Base-by-base conservation (phyloP, 2,113 vertebrate species). In the Xyrauchen texanus region DNA sequence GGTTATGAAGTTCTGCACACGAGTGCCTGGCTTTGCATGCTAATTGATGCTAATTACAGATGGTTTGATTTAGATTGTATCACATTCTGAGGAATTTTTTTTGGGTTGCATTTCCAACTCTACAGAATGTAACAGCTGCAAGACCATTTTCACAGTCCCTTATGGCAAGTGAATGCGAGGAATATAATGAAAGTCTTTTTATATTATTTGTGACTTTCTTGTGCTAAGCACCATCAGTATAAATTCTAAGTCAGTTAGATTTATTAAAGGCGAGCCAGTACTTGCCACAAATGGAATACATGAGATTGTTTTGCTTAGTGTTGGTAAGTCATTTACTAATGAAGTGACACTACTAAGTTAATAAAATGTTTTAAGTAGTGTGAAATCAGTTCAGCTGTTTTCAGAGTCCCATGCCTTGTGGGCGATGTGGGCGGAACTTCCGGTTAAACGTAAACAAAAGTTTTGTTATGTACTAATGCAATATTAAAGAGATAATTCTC, bases 61-160 rank as follows among this genome's bases (percentile, higher is more conserved):
- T 88, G 88, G 82, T 89, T 82, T 90, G 84, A 87, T 89, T 87
- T 88, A 87, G 90, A 88, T 88, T 89, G 87, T 87, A 89, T 89
- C 86, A 83, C 86, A 85, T 85, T 87, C 84, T 70, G 75, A 67
- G 44, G 68, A 57, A n/a, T 16, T 69, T 79, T 77, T 34, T 81
- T 76, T 6, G 51, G 58, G 77, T 75, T 58, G 61, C 47, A 67
- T 80, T 52, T 58, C 53, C 69, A 71, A 15, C 71, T 75, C 73
- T 75, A 77, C 78, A 4, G 87, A 91, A 88, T 86, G 89, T 73
- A 87, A 88, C 89, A 92, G 91, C 90, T 92, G 90, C 87, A 86
- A 87, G 87, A 76, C 88, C 87, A 84, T 90, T 90, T 87, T 88
- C 84, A 85, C 81, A 81, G 68, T 88, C 89, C 87, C 71, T 82